A percentile compares a stretch with the other conserved stretches of the same genome.
Conservation (phyloP, 2,888 invertebrate species). For the Harpalus rufipes region DNA sequence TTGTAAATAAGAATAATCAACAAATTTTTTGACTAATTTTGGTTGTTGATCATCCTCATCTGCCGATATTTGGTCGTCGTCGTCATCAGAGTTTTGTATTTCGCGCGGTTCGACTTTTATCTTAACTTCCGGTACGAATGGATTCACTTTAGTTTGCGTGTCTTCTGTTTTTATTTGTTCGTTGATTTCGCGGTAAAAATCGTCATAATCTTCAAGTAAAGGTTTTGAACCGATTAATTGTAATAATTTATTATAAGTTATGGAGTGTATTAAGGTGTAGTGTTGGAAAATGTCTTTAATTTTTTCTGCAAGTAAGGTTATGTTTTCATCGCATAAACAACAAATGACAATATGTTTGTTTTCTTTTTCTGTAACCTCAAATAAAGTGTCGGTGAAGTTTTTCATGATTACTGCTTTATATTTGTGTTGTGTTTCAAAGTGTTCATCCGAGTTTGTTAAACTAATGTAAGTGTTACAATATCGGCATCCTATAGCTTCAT, state of each 20-base stretch:
- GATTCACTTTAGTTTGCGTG: background rate
- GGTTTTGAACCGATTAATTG: slow-evolving; percentile 48
- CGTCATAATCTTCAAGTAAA: slow-evolving; percentile 53
- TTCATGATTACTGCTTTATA: slow-evolving; percentile 59
- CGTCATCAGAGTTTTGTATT: background rate
- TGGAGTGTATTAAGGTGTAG: slow-evolving; percentile 40
- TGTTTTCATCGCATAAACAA: slow-evolving; percentile 65
- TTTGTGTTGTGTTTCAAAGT: slow-evolving; percentile 51
- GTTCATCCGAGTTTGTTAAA: slow-evolving; percentile 19
- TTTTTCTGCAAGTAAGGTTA: slow-evolving; percentile 52
- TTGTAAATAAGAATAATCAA: slow-evolving; percentile 33
- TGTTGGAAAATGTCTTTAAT: slow-evolving; percentile 45
- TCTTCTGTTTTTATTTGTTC: slow-evolving; percentile 50
- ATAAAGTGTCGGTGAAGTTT: slow-evolving; percentile 63
- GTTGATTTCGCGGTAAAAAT: slow-evolving; percentile 62
- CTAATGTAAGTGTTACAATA: slow-evolving; percentile 42
- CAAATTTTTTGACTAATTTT: background rate
- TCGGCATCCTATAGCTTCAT: slow-evolving; percentile 41
- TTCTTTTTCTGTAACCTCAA: slow-evolving; percentile 57
- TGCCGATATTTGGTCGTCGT: background rate
- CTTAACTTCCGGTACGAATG: background rate
- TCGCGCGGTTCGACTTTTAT: slow-evolving; percentile 20
- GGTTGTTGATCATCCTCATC: slow-evolving; percentile 15
- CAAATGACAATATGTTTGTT: slow-evolving; percentile 63
- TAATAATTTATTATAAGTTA: slow-evolving; percentile 20